Evolutionary conservation across 2,888 invertebrate species (phyloP).

Genomic region (Acronicta aceris): DNA sequence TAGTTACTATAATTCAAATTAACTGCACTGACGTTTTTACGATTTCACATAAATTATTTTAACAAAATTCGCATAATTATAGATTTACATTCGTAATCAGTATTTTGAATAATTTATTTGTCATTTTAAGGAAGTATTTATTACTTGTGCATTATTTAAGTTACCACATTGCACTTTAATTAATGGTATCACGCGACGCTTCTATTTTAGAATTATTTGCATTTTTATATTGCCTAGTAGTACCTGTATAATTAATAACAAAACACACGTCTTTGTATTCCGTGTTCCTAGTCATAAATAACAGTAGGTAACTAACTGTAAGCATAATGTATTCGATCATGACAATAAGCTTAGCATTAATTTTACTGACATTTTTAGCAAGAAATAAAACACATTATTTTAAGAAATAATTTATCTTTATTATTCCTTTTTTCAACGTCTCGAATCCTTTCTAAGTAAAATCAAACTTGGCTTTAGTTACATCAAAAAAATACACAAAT

Average conservation of each 20-base stretch:
- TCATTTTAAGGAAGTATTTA: conserved; percentile 40
- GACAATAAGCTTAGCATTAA: conserved; percentile 55
- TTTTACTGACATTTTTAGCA: conserved; percentile 30
- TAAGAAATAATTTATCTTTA: conserved; percentile 89
- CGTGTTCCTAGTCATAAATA: conserved; percentile 54
- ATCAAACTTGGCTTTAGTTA: conserved; percentile 88
- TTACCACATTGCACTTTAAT: conserved; percentile 52
- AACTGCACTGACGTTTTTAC: conserved; percentile 40
- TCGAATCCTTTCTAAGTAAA: conserved; percentile 87
- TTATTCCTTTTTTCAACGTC: conserved; percentile 86
- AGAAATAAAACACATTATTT: conserved; percentile 81
- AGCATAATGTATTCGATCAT: conserved; percentile 59
- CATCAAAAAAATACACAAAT: conserved; percentile 89
- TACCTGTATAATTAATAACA: conserved; percentile 39
- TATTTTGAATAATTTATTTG: conserved; percentile 56
- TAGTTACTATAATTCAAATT: conserved; percentile 32
- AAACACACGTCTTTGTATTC: conserved; percentile 22
- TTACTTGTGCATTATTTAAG: conserved; percentile 46
- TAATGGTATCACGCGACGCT: conserved; percentile 40
- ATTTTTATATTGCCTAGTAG: conserved; percentile 34
- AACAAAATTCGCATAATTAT: conserved; percentile 50
- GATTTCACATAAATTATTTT: conserved; percentile 43
- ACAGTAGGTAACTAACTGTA: conserved; percentile 32
- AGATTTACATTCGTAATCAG: conserved; percentile 54
- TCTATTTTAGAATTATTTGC: conserved; percentile 30